Evolutionary conservation across 2,113 vertebrate species (phyloP).

Genomic region (Ondatra zibethicus): DNA sequence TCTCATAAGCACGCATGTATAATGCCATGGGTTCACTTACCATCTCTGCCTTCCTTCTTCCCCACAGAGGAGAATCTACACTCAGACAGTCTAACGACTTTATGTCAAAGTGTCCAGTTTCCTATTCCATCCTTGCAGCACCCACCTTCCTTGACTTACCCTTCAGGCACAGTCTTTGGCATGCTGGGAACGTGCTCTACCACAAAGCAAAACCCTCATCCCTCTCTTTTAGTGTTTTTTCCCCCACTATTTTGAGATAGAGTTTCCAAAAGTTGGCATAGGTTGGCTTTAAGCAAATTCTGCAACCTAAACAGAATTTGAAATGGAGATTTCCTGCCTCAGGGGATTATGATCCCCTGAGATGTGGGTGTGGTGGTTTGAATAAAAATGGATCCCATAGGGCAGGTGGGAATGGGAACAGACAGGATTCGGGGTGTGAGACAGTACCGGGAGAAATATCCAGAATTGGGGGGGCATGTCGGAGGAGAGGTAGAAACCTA

Average conservation of each 20-base stretch:
- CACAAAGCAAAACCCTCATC: background rate
- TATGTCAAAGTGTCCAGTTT: background rate
- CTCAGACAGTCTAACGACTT: background rate
- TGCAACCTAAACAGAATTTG: background rate
- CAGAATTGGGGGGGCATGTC: background rate
- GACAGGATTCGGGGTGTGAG: background rate
- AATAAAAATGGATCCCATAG: background rate
- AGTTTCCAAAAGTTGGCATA: background rate
- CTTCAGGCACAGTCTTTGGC: background rate
- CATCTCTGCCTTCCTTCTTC: background rate
- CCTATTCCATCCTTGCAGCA: background rate
- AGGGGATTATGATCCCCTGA: background rate
- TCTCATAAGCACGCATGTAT: background rate
- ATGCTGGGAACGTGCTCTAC: background rate
- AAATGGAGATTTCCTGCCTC: background rate
- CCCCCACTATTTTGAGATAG: background rate
- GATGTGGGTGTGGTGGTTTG: background rate
- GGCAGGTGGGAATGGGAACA: background rate
- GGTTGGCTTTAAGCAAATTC: background rate
- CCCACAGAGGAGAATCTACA: background rate
- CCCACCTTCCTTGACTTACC: background rate
- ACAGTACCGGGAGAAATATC: background rate
- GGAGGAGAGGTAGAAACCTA: background rate
- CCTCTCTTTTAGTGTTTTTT: too few relatives aligned
- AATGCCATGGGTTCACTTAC: background rate